Percentiles rank a stretch among this genome's conserved stretches.
These are phyloP conservation scores for Strix uralensis DNA, from an alignment of 2,113 vertebrate species.

Conservation along the genomic window DNA sequence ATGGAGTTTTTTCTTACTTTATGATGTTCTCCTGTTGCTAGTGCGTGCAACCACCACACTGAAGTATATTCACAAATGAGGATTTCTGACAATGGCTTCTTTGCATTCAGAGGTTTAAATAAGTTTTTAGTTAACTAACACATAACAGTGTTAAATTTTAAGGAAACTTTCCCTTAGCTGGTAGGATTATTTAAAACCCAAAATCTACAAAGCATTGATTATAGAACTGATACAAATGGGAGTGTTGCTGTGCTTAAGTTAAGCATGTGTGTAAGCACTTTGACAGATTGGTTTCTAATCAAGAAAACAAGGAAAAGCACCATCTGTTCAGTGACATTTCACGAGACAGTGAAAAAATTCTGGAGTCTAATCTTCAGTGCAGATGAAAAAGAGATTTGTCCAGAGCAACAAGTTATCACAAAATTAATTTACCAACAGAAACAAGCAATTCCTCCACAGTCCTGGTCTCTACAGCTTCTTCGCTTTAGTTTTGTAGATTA, in stretches of 20 bases:
- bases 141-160: background rate
- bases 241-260: constrained; percentile 22
- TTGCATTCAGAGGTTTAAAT: background rate
- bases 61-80: background rate
- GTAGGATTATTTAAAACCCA: background rate
- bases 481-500: background rate
- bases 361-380: background rate
- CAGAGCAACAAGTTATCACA: background rate
- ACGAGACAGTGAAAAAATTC: background rate
- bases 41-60: background rate
- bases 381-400: constrained; percentile 6
- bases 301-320: constrained; percentile 51
- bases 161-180: background rate
- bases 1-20: background rate
- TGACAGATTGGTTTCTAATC: constrained; percentile 17
- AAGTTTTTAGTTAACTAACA: background rate
- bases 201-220: background rate
- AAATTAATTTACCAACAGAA: constrained; percentile 18
- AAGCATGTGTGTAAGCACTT: constrained; percentile 25
- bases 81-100: background rate
- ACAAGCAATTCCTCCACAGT: background rate
- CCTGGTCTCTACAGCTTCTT: background rate
- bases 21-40: background rate
- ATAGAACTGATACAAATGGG: background rate
- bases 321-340: constrained; percentile 46